A percentile compares a stretch with the other conserved stretches of the same genome.
Evolutionary conservation across 2,113 vertebrate species (phyloP).

Genomic region (Emydura subglobosa): DNA sequence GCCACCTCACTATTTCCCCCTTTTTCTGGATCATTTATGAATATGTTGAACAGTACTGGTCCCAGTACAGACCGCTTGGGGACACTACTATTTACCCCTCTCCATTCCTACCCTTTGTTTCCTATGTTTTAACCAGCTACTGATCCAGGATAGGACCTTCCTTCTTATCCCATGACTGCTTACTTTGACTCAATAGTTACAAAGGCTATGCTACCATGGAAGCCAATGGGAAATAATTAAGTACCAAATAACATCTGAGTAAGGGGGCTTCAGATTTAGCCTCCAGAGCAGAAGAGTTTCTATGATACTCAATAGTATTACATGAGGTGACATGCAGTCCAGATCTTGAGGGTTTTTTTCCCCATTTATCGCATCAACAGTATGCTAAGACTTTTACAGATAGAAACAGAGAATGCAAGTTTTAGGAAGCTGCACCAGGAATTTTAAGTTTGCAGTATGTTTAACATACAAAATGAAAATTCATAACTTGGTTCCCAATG

Average conservation of each 20-base stretch:
- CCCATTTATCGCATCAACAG: constrained; percentile 24
- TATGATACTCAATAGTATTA: not conserved
- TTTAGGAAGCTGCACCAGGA: not conserved
- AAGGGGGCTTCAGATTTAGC: not conserved
- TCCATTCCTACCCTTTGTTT: too few relatives aligned
- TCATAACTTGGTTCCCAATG: not conserved
- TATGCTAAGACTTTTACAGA: constrained; percentile 23
- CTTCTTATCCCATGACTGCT: too few relatives aligned
- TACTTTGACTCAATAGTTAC: not conserved
- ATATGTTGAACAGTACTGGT: too few relatives aligned
- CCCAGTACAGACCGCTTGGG: too few relatives aligned
- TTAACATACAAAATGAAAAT: not conserved
- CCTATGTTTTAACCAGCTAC: too few relatives aligned
- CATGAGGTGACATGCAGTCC: not conserved
- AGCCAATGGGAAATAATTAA: not conserved
- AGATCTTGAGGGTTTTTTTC: not conserved
- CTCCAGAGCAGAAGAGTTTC: not conserved
- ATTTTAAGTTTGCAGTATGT: not conserved
- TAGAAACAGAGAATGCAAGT: not conserved
- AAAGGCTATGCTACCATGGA: not conserved
- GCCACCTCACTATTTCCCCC: too few relatives aligned
- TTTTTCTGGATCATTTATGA: too few relatives aligned
- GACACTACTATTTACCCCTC: too few relatives aligned
- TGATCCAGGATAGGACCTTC: too few relatives aligned
- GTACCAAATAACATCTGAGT: constrained; percentile 26